Conservation (phyloP, 1,140 invertebrate genomes). For the Drosophila micromelanica region DNA sequence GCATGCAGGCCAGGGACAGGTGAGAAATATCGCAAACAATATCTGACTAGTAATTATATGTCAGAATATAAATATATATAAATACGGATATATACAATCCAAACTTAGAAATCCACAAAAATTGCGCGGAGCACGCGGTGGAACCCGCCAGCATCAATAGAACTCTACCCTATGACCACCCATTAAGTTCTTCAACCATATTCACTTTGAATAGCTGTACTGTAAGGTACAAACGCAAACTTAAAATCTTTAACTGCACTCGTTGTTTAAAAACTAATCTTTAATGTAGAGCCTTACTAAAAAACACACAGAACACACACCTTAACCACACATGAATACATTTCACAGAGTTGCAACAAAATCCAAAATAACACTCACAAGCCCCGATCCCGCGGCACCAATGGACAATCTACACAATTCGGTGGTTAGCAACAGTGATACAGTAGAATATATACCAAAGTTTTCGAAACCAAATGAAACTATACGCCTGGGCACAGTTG, state of each 20-base stretch:
- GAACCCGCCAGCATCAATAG: conserved; percentile 77
- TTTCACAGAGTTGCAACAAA: conserved; percentile 73
- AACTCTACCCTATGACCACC: conserved; percentile 44
- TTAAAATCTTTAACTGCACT: conserved; percentile 28
- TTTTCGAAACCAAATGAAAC: conserved; percentile 64
- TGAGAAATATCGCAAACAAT: conserved; percentile 46
- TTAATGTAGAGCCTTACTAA: conserved; percentile 61
- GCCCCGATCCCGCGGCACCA: conserved; percentile 83
- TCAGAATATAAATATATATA: conserved; percentile 28
- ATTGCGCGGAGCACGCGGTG: conserved; percentile 79
- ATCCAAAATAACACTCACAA: conserved; percentile 84
- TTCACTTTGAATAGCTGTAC: conserved; percentile 69
- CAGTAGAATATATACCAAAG: conserved; percentile 83
- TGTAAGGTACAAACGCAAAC: conserved; percentile 71
- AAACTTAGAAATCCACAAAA: conserved; percentile 83
- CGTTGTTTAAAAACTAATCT: conserved; percentile 29
- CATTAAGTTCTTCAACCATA: conserved; percentile 59
- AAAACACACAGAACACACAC: conserved; percentile 9
- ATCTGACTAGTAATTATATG: neutral
- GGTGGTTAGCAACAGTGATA: conserved; percentile 78
- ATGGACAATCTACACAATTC: conserved; percentile 64
- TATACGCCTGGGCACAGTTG: conserved; percentile 75
- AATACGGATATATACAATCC: conserved; percentile 45
- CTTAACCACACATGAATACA: conserved; percentile 49
- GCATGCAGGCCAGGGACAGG: conserved; percentile 84